These are phyloP conservation scores for Macrotus californicus DNA, from an alignment of 2,113 vertebrate genomes.

Conservation along the genomic window DNA sequence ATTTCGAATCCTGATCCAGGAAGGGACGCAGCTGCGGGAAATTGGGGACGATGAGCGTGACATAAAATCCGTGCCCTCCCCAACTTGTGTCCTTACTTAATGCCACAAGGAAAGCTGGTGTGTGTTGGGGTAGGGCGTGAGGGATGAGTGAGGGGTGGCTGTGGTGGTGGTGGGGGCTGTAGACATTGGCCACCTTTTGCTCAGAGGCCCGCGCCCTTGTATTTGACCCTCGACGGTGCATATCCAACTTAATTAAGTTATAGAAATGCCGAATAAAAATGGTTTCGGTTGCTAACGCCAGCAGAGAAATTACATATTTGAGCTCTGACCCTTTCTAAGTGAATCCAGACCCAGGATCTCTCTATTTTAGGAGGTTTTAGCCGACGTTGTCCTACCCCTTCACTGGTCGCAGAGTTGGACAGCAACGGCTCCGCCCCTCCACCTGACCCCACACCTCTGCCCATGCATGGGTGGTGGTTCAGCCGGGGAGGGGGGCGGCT, in stretches of 20 bases:
- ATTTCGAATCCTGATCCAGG: background rate
- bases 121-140: too few relatives aligned
- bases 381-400: background rate
- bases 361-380: constrained; percentile 44
- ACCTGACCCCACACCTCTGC: background rate
- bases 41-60: background rate
- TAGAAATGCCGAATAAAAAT: constrained; percentile 19
- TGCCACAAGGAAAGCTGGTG: background rate
- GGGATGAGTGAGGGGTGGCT: accelerated
- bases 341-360: constrained; percentile 49
- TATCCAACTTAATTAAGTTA: background rate
- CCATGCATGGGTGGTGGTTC: background rate
- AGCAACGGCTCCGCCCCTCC: background rate
- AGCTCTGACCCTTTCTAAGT: constrained; percentile 71
- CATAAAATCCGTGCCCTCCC: background rate
- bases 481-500: accelerated
- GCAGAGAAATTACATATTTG: constrained; percentile 65
- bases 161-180: background rate
- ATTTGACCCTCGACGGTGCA: accelerated
- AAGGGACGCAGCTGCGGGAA: background rate
- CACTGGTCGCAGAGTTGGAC: background rate
- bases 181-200: background rate
- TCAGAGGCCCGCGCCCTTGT: background rate
- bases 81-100: background rate
- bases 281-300: constrained; percentile 13